These are phyloP conservation scores for Sebastes matsubarae DNA, from an alignment of 2,797 vertebrate genomes.

Conservation along the genomic window DNA sequence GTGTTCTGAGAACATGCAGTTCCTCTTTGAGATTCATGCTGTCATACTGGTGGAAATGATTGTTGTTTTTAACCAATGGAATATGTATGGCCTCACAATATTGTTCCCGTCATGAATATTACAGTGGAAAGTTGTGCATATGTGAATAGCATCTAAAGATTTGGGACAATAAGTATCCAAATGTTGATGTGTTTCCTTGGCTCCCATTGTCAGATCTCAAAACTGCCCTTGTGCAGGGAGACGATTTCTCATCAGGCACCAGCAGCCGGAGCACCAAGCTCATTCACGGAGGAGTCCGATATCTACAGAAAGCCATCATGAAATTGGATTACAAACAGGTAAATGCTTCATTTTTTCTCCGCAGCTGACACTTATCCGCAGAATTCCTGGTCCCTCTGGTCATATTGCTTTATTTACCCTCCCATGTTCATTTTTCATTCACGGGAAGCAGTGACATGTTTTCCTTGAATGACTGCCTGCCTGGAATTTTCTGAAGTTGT, in stretches of 20 bases:
- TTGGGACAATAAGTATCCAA: constrained; percentile 86
- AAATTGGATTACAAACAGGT: constrained; percentile 98
- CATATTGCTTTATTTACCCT: constrained; percentile 89
- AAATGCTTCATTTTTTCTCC: constrained; percentile 93
- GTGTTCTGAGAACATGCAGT: constrained; percentile 53
- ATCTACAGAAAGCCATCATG: constrained; percentile 98
- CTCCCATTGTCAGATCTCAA: constrained; percentile 88
- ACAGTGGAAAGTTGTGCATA: constrained; percentile 82
- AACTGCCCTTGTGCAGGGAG: constrained; percentile 92
- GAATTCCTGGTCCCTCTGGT: constrained; percentile 89
- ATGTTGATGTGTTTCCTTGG: constrained; percentile 88
- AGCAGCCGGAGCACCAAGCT: constrained; percentile 95
- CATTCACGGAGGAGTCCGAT: constrained; percentile 97
- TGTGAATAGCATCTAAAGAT: constrained; percentile 83
- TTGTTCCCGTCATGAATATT: constrained; percentile 81
- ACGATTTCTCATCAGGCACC: constrained; percentile 96
- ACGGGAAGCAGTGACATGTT: constrained; percentile 82
- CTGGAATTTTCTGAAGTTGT: constrained; percentile 74
- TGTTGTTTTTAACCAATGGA: constrained; percentile 80
- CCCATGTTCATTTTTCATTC: constrained; percentile 86
- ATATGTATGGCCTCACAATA: constrained; percentile 84
- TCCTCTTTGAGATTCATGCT: constrained; percentile 60
- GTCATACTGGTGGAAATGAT: constrained; percentile 78
- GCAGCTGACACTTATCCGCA: constrained; percentile 86
- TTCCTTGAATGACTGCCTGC: constrained; percentile 80